These are phyloP conservation scores for Mastigias papua DNA, from an alignment of 30 jellyfish, hydroid and myxozoan genomes.

Conservation along the genomic window DNA sequence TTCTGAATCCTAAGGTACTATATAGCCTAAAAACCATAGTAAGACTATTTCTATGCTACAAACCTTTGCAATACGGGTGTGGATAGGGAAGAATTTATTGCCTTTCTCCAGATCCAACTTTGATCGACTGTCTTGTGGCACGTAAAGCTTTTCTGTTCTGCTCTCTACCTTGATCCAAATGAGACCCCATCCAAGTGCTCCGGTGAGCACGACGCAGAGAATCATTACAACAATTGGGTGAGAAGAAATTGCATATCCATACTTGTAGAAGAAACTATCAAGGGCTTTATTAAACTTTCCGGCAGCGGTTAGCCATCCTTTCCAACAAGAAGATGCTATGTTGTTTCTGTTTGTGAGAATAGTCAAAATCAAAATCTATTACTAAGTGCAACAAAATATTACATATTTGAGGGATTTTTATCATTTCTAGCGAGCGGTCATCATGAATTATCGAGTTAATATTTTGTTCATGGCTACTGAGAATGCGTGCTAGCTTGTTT, in stretches of 20 bases:
- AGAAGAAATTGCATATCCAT: constrained; percentile 43
- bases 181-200: constrained; percentile 54
- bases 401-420: too few relatives aligned
- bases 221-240: constrained; percentile 15
- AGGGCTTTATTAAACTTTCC: constrained; percentile 8
- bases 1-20: too few relatives aligned
- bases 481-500: too few relatives aligned
- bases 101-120: constrained; percentile 26
- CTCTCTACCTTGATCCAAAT: constrained; percentile 11
- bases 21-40: too few relatives aligned
- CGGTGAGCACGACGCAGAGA: constrained; percentile 20
- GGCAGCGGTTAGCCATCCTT: constrained; percentile 34
- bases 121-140: constrained; percentile 58
- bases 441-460: too few relatives aligned
- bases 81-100: constrained; percentile 16
- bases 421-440: background rate
- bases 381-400: background rate
- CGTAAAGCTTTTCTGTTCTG: constrained; percentile 50
- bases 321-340: constrained; percentile 29
- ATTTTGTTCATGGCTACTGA: too few relatives aligned
- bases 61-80: constrained; percentile 33
- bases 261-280: constrained; percentile 31
- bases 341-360: background rate
- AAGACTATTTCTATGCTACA: too few relatives aligned
- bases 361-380: background rate